Conservation (phyloP, 2,888 invertebrate genomes). For the Eupithecia subfuscata region DNA sequence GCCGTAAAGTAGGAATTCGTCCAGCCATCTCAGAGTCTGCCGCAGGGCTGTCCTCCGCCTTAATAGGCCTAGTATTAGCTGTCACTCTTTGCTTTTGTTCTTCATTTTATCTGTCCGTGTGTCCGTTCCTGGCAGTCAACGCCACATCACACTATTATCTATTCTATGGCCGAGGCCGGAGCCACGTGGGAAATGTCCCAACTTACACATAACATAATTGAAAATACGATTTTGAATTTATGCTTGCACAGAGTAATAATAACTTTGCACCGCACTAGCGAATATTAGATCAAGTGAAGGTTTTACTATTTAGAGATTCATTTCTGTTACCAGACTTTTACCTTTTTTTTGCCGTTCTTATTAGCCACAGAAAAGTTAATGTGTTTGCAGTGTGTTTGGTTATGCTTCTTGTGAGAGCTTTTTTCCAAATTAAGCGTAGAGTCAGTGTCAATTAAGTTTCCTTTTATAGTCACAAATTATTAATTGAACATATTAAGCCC, state of each 20-base stretch:
- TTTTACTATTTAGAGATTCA: not conserved
- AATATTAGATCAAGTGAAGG: slow-evolving; percentile 4
- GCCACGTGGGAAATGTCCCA: slow-evolving; percentile 58
- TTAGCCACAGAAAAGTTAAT: not conserved
- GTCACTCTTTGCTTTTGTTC: not conserved
- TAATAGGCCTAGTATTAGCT: not conserved
- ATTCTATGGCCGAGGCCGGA: slow-evolving; percentile 39
- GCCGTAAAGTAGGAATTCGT: no score
- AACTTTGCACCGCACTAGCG: slow-evolving; percentile 6
- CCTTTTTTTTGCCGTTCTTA: not conserved
- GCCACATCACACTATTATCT: not conserved
- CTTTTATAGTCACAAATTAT: no score
- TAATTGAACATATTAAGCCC: no score
- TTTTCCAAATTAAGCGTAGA: no score
- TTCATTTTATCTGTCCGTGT: not conserved
- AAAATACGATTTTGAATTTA: slow-evolving; percentile 69
- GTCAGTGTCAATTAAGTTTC: no score
- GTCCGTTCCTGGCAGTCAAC: not conserved
- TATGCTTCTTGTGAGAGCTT: not conserved
- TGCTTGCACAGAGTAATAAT: slow-evolving; percentile 50
- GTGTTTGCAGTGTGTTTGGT: not conserved
- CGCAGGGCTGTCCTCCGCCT: no score
- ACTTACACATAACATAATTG: slow-evolving; percentile 65
- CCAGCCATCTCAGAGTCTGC: no score
- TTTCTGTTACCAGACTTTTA: not conserved